Conservation (phyloP, 2,888 invertebrate genomes). For the Entomobrya proxima region DNA sequence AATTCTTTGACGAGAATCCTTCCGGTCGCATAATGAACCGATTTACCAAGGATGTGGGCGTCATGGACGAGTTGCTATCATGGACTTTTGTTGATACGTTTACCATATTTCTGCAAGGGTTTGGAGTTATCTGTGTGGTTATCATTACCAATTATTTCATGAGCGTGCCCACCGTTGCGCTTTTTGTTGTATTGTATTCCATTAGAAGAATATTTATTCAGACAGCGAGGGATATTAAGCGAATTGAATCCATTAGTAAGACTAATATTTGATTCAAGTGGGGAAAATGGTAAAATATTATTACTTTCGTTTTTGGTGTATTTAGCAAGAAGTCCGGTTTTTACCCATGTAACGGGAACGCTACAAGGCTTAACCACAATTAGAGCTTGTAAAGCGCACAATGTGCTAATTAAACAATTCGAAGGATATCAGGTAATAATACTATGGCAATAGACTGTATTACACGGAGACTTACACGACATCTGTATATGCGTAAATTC, state of each 20-base stretch:
- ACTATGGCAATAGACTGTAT: no score
- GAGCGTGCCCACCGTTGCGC: constrained; percentile 36
- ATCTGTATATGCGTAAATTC: background rate
- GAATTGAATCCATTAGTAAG: constrained; percentile 46
- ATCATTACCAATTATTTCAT: constrained; percentile 76
- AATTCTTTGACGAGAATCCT: constrained; percentile 69
- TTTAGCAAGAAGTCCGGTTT: constrained; percentile 93
- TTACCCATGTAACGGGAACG: constrained; percentile 92
- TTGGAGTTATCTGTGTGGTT: background rate
- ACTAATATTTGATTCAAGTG: background rate
- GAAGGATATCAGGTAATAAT: constrained; percentile 82
- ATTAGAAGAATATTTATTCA: constrained; percentile 45
- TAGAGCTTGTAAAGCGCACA: constrained; percentile 89
- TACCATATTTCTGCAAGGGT: background rate
- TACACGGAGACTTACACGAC: no score
- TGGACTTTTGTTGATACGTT: constrained; percentile 37
- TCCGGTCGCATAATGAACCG: constrained; percentile 59
- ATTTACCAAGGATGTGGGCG: constrained; percentile 60
- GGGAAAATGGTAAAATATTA: no score
- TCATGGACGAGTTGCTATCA: constrained; percentile 56
- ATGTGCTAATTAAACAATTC: constrained; percentile 86
- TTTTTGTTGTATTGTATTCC: constrained; percentile 30
- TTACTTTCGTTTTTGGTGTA: background rate
- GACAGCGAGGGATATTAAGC: constrained; percentile 59
- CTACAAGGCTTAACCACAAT: constrained; percentile 92